Evolutionary conservation across 2,797 vertebrate species (phyloP).

Genomic region (Carapus acus): DNA sequence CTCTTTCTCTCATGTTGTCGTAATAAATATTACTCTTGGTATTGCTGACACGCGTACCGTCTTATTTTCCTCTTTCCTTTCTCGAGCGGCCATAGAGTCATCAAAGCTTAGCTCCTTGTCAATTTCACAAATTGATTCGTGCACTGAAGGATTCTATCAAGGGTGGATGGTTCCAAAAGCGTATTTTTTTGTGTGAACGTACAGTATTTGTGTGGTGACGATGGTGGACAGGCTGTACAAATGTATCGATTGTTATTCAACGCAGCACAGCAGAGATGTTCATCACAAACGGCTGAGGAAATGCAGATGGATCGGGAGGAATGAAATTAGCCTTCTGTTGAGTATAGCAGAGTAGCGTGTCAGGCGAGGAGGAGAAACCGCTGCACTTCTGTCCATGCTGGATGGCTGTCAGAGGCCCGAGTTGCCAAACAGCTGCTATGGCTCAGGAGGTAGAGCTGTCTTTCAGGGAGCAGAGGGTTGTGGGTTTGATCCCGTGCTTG

Average conservation of each 20-base stretch:
- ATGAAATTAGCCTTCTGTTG: no score
- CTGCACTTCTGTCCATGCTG: no score
- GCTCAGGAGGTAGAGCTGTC: no score
- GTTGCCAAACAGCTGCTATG: no score
- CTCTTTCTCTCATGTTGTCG: conserved; percentile 86
- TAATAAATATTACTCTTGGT: conserved; percentile 99
- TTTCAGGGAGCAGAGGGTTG: no score
- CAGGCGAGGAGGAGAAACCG: no score
- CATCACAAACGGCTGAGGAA: conserved; percentile 19
- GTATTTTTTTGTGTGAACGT: conserved; percentile 15
- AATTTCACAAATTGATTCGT: conserved; percentile 81
- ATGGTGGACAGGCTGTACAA: conserved; percentile 6
- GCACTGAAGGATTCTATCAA: conserved; percentile 36
- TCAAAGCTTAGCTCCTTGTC: conserved; percentile 69
- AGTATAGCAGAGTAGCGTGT: no score
- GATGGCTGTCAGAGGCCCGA: no score
- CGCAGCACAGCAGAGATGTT: conserved; percentile 13
- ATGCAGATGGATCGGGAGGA: no score
- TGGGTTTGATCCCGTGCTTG: no score
- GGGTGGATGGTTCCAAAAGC: conserved; percentile 31
- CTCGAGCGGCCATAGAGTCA: conserved; percentile 36
- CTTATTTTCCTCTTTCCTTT: conserved; percentile 79
- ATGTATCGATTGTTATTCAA: conserved; percentile 26
- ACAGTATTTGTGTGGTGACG: conserved; percentile 27
- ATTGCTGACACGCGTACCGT: conserved; percentile 91